Conservation (phyloP, 2,113 vertebrate genomes). For the Dicerorhinus sumatrensis region DNA sequence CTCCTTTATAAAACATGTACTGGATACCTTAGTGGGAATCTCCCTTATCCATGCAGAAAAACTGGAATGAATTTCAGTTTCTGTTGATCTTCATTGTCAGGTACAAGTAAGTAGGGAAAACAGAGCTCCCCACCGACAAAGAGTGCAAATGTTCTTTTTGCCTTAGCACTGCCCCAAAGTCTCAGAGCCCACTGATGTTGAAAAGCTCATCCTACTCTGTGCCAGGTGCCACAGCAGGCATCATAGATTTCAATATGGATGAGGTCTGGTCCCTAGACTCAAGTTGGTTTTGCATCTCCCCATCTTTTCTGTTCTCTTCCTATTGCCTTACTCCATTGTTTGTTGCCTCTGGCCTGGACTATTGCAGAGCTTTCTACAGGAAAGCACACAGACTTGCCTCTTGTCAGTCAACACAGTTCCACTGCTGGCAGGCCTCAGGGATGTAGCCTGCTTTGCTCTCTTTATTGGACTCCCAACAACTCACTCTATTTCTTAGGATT, state of each 20-base stretch:
- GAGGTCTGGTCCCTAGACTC: neutral
- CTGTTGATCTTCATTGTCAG: neutral
- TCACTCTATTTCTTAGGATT: neutral
- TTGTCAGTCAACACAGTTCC: neutral
- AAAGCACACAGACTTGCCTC: neutral
- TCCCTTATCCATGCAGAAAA: neutral
- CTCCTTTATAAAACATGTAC: neutral
- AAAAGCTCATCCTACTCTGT: neutral
- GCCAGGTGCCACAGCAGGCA: neutral
- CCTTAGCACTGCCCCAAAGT: neutral
- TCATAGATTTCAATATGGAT: neutral
- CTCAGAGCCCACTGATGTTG: neutral
- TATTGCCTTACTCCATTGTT: neutral
- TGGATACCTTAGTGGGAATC: neutral
- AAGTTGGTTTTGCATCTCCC: neutral
- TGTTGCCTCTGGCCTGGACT: neutral
- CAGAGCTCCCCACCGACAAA: neutral
- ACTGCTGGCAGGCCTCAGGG: neutral
- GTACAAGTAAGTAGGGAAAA: neutral
- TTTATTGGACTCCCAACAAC: neutral
- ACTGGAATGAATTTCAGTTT: neutral
- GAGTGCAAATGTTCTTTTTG: neutral
- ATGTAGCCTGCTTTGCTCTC: neutral
- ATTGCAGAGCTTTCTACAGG: neutral
- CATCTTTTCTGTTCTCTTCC: neutral